Percentiles rank a stretch among this genome's conserved stretches.
Evolutionary conservation across 2,888 invertebrate species (phyloP).

Genomic region (Yponomeuta sedellus): DNA sequence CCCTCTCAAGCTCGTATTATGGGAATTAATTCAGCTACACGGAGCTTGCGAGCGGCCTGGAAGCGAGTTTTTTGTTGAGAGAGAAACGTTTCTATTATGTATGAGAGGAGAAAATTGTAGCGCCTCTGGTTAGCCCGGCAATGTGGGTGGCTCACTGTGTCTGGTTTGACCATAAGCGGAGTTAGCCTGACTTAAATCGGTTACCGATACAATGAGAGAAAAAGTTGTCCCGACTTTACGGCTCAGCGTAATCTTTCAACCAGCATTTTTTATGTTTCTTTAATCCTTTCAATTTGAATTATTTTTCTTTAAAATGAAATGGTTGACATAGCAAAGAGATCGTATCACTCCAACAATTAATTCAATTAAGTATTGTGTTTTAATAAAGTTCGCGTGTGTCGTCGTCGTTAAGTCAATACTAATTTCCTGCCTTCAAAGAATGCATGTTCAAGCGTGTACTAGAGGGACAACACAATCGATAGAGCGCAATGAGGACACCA

Average conservation of each 20-base stretch:
- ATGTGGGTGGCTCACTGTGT: slow-evolving; percentile 30
- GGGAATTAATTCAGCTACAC: slow-evolving; percentile 32
- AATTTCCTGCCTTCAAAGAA: neutral
- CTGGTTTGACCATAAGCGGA: slow-evolving; percentile 29
- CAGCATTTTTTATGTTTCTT: neutral
- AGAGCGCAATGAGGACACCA: slow-evolving; percentile 42
- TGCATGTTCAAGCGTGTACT: slow-evolving; percentile 31
- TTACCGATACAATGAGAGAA: slow-evolving; percentile 12
- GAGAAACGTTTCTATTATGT: slow-evolving; percentile 44
- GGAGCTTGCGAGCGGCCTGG: slow-evolving; percentile 27
- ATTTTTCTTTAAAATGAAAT: neutral
- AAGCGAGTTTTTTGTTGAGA: slow-evolving; percentile 34
- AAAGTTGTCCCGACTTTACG: neutral
- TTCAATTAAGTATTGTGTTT: neutral
- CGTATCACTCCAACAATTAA: neutral
- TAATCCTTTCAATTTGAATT: neutral
- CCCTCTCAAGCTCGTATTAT: slow-evolving; percentile 21
- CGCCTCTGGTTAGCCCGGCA: slow-evolving; percentile 31
- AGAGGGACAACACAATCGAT: slow-evolving; percentile 29
- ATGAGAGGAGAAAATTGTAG: slow-evolving; percentile 40
- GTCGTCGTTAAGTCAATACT: neutral
- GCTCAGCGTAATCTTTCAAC: neutral
- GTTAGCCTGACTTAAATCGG: slow-evolving; percentile 6
- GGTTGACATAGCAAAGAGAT: neutral
- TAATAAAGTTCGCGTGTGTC: neutral